Conservation (phyloP, 2,888 invertebrate genomes). For the Agrilus mali region DNA sequence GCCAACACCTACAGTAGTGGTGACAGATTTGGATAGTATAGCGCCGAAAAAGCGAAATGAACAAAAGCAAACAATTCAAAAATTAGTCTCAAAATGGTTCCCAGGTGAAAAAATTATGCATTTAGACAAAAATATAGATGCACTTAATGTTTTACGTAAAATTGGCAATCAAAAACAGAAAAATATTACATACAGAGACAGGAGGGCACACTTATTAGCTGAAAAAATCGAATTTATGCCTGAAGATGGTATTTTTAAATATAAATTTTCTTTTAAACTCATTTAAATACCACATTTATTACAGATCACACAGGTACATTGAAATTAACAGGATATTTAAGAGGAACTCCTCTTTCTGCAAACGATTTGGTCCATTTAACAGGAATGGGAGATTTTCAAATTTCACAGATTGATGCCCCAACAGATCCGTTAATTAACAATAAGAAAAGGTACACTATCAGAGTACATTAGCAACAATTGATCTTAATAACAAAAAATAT, state of each 20-base stretch:
- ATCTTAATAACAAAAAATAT: constrained; percentile 10
- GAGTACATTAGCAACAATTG: not conserved
- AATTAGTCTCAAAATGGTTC: constrained; percentile 53
- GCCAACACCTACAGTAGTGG: constrained; percentile 63
- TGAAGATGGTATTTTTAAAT: constrained; percentile 21
- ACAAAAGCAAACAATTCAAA: constrained; percentile 53
- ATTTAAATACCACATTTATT: not conserved
- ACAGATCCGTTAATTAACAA: constrained; percentile 55
- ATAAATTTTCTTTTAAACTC: constrained; percentile 1
- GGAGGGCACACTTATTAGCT: constrained; percentile 71
- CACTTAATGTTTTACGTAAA: constrained; percentile 54
- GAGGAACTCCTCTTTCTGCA: constrained; percentile 72
- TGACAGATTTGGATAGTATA: constrained; percentile 63
- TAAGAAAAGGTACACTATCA: constrained; percentile 35
- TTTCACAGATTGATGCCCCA: constrained; percentile 62
- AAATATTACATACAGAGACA: constrained; percentile 59
- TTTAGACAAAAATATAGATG: constrained; percentile 64
- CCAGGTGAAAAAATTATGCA: constrained; percentile 73
- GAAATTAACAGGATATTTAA: constrained; percentile 75
- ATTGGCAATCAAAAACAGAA: constrained; percentile 77
- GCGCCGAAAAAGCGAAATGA: constrained; percentile 60
- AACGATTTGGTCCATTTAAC: constrained; percentile 84
- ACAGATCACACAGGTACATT: constrained; percentile 45
- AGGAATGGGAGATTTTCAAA: constrained; percentile 88
- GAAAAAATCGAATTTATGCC: constrained; percentile 62